Conservation (phyloP, 2,113 vertebrate genomes). For the Synodontis membranacea region DNA sequence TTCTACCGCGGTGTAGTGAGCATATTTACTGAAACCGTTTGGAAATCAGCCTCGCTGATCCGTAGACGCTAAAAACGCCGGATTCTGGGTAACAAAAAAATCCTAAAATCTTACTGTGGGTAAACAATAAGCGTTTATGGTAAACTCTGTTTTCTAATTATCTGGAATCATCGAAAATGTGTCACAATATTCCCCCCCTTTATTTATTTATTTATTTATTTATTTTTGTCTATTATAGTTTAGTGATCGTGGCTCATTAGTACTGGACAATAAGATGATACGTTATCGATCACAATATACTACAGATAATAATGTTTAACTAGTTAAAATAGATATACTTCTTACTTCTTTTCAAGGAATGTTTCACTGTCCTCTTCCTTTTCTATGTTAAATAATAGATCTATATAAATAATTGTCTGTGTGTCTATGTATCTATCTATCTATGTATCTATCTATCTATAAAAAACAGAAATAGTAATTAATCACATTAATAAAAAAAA, state of each 20-base stretch:
- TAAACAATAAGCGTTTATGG: neutral
- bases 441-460: too few relatives aligned
- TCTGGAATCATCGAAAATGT: neutral
- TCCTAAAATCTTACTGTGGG: neutral
- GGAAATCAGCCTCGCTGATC: too few relatives aligned
- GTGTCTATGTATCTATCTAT: too few relatives aligned
- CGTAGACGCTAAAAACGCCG: too few relatives aligned
- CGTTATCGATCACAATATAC: neutral
- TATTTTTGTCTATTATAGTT: neutral
- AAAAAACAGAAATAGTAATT: too few relatives aligned
- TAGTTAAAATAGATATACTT: neutral
- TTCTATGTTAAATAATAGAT: too few relatives aligned
- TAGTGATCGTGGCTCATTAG: neutral
- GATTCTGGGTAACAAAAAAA: neutral
- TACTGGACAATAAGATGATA: neutral
- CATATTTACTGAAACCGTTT: neutral
- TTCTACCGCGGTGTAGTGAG: neutral
- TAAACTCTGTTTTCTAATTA: neutral
- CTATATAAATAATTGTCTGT: too few relatives aligned
- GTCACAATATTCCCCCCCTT: neutral
- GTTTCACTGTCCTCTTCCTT: too few relatives aligned
- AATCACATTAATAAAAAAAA: too few relatives aligned
- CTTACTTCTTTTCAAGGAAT: too few relatives aligned
- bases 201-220: too few relatives aligned
- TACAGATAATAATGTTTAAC: neutral